Percentiles rank a stretch among this genome's conserved stretches.
These are phyloP conservation scores for Lophius piscatorius DNA, from an alignment of 2,113 vertebrate species.

Conservation along the genomic window DNA sequence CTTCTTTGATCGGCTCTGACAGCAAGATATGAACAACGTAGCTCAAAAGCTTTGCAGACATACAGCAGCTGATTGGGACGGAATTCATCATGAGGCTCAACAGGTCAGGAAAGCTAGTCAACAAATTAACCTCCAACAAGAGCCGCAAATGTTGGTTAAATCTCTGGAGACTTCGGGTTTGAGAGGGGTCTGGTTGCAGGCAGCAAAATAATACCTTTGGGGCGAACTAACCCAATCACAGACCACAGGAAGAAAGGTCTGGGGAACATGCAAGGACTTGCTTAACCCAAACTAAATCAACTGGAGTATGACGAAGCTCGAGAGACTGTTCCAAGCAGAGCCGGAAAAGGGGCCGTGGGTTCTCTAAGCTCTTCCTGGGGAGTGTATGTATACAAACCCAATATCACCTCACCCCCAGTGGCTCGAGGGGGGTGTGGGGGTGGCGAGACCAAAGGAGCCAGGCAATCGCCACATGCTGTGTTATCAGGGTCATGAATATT, in stretches of 20 bases:
- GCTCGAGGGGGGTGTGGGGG: background rate
- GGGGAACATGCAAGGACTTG: conserved; percentile 52
- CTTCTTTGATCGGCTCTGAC: conserved; percentile 17
- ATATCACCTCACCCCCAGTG: conserved; percentile 26
- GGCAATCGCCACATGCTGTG: conserved; percentile 58
- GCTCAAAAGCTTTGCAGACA: conserved; percentile 1
- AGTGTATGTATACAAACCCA: conserved; percentile 22
- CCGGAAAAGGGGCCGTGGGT: background rate
- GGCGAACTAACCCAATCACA: conserved; percentile 30
- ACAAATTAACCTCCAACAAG: background rate
- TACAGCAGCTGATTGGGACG: background rate
- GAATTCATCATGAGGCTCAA: background rate
- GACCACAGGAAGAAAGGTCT: conserved; percentile 52
- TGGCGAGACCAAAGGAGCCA: conserved; percentile 25
- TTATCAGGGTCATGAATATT: conserved; percentile 66
- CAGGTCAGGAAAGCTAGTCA: background rate
- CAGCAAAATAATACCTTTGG: conserved; percentile 36
- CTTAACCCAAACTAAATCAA: conserved; percentile 38
- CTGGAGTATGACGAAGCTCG: conserved; percentile 35
- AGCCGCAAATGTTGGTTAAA: background rate
- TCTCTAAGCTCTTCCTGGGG: conserved; percentile 38
- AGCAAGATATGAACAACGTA: background rate
- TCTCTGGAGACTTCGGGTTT: conserved; percentile 8
- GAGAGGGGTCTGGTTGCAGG: conserved; percentile 9
- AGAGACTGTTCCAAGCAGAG: background rate